Evolutionary conservation across 1,140 invertebrate genomes (phyloP), one percentile per base, ranked within the genome.

Genomic region (Cydia strobilella): DNA sequence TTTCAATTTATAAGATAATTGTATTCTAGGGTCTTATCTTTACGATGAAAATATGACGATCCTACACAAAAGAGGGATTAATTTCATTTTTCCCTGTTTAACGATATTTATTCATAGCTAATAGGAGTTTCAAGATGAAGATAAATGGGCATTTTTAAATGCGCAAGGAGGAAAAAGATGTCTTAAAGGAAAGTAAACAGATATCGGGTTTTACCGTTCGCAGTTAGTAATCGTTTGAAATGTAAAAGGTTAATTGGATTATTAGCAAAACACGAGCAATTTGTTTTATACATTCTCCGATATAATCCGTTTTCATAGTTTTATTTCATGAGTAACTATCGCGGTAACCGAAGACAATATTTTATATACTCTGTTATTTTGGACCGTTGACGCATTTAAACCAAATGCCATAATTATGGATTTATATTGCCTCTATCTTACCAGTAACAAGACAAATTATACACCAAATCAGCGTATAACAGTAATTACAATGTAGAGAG

Each of bases 1-100:
- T 69, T 78, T 45, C 78, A 79, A 84, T 82, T 84, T 82, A 75
- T 76, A 81, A 75, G 78, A 79, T 84, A 82, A 82, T 81, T 81
- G 54, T 45, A 12, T 69, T 69, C 27, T 23, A 12, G 45, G 39
- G 72, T 65, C 73, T 76, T 74, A 79, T 42, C 66, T 74, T 72
- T 35, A 72, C 66, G 73, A 75, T 74, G 72, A 42, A 74, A 59
- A 72, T 69, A 45, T 73, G 73, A 48, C 42, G 45, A 72, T 74
- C 23, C 48, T 31, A 31, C 65, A 77, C 71, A 59, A 51, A 75
- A 72, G 71, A 81, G 31, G 65, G 18, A 72, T 72, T 72, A 72
- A 72, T 48, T 31, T 31, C 45, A 72, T 45, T 72, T 51, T 72
- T 72, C 39, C 39, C 20, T 13, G 12, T 23, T 20, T 45, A 20